phyloP scores from a whole-genome alignment of 2,113 vertebrate species.

The Prionailurus viverrinus region DNA sequence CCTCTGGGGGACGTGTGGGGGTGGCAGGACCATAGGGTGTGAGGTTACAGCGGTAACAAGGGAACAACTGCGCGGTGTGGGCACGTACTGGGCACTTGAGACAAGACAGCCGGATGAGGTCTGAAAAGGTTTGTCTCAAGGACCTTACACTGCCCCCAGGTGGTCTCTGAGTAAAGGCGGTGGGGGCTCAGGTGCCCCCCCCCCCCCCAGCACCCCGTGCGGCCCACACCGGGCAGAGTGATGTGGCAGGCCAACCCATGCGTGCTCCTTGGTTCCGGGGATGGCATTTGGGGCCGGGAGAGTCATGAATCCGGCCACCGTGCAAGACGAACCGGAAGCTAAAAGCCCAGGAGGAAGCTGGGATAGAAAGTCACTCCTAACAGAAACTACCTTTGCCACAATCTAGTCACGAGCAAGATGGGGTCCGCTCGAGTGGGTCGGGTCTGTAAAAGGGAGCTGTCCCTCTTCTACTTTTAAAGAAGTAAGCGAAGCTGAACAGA shows the following conservation, averaged over 20 bases:
- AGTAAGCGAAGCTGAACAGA: background rate
- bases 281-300: background rate
- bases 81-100: background rate
- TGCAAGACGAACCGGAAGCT: background rate
- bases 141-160: background rate
- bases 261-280: background rate
- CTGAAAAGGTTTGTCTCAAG: background rate
- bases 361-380: background rate
- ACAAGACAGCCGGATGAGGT: background rate
- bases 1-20: background rate
- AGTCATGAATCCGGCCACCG: background rate
- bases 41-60: accelerated
- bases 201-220: background rate
- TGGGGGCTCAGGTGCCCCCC: accelerated
- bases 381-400: background rate
- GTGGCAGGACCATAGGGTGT: background rate
- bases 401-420: background rate
- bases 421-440: background rate
- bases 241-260: accelerated
- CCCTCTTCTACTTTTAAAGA: background rate
- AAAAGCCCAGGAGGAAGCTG: background rate
- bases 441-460: background rate
- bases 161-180: background rate
- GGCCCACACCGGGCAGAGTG: background rate
- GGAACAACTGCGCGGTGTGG: accelerated